These are phyloP conservation scores for Girardinus metallicus DNA, from an alignment of 2,797 vertebrate genomes.

Conservation along the genomic window DNA sequence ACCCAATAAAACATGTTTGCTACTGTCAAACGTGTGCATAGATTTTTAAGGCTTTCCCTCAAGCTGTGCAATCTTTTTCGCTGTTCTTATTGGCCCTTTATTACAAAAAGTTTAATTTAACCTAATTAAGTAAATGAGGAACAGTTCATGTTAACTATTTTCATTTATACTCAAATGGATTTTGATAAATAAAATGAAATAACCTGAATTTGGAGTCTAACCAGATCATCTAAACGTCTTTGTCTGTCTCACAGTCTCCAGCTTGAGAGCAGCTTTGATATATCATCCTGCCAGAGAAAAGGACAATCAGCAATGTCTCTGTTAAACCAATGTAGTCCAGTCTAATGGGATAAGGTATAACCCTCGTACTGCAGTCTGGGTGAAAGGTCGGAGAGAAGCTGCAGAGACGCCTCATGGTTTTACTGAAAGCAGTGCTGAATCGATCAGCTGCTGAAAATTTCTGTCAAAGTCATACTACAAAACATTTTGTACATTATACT, in stretches of 20 bases:
- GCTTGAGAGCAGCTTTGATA: constrained; percentile 13
- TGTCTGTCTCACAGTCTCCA: constrained; percentile 13
- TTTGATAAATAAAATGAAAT: constrained; percentile 12
- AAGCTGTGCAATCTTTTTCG: constrained; percentile 7
- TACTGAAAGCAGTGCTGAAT: constrained; percentile 2
- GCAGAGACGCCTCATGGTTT: background rate
- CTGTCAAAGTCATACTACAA: background rate
- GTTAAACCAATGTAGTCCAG: constrained; percentile 18
- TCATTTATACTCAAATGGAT: constrained; percentile 33
- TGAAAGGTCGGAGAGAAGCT: constrained; percentile 31
- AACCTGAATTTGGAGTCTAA: constrained; percentile 37
- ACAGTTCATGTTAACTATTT: constrained; percentile 13
- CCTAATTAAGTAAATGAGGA: constrained; percentile 13
- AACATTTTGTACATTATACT: background rate
- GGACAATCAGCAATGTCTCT: constrained; percentile 27
- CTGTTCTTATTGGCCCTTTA: constrained; percentile 2
- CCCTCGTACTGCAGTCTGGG: constrained; percentile 43
- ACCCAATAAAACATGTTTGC: constrained; percentile 39
- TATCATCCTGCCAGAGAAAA: constrained; percentile 8
- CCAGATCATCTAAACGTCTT: constrained; percentile 57
- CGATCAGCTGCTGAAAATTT: background rate
- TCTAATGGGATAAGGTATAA: constrained; percentile 67
- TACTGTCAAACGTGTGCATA: constrained; percentile 35
- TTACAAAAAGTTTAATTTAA: constrained; percentile 27
- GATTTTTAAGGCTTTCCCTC: constrained; percentile 20